phyloP scores from a whole-genome alignment of 2,888 invertebrate species.

The Homarus gammarus region DNA sequence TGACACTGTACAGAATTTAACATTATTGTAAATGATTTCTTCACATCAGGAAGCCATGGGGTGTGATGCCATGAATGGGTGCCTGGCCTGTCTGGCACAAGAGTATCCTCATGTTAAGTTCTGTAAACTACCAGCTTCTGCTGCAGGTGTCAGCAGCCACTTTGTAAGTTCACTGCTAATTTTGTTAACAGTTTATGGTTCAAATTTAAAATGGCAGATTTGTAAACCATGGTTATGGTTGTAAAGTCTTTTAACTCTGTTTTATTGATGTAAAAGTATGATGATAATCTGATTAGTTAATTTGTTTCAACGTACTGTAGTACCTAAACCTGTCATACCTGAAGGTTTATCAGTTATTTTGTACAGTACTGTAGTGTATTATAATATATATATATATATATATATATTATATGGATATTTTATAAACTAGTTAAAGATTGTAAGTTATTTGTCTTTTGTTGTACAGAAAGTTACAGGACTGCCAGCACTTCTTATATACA shows the following conservation, averaged over 20 bases:
- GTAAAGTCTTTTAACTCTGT: too few relatives aligned
- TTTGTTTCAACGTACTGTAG: too few relatives aligned
- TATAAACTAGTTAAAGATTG: background rate
- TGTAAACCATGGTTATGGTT: too few relatives aligned
- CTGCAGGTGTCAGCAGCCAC: constrained; percentile 90
- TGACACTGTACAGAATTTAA: too few relatives aligned
- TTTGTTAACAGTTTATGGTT: too few relatives aligned
- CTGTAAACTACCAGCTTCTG: constrained; percentile 89
- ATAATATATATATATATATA: too few relatives aligned
- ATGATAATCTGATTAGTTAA: too few relatives aligned
- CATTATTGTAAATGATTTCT: background rate
- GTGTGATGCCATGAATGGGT: constrained; percentile 87
- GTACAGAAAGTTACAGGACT: constrained; percentile 87
- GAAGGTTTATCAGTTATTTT: too few relatives aligned
- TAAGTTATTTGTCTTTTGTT: background rate
- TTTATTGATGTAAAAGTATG: too few relatives aligned
- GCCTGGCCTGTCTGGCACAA: constrained; percentile 86
- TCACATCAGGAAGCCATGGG: constrained; percentile 78
- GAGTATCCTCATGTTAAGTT: constrained; percentile 93
- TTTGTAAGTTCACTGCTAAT: constrained; percentile 86
- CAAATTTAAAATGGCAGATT: too few relatives aligned
- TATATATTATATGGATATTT: background rate
- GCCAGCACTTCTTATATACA: constrained; percentile 94
- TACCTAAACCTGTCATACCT: background rate
- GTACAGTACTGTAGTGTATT: too few relatives aligned